A percentile compares a stretch with the other conserved stretches of the same genome.
phyloP scores from a whole-genome alignment of 2,113 vertebrate species.

The Melanerpes formicivorus region DNA sequence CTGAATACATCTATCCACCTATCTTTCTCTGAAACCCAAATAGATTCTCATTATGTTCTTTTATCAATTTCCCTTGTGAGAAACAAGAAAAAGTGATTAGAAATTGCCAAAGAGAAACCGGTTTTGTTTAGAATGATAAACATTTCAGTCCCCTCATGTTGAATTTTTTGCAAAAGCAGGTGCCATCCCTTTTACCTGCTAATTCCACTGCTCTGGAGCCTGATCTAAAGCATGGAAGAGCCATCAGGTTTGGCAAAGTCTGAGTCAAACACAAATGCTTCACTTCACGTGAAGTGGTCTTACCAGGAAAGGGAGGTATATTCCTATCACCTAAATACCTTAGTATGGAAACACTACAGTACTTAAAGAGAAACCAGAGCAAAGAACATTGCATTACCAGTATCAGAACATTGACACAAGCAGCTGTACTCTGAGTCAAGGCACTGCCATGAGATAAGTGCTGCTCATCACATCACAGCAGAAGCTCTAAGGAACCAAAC shows the following conservation, averaged over 20 bases:
- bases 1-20: not conserved
- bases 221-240: not conserved
- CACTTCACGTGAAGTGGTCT: not conserved
- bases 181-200: not conserved
- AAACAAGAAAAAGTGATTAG: not conserved
- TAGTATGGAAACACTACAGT: not conserved
- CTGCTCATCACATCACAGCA: not conserved
- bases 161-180: slow-evolving; percentile 12
- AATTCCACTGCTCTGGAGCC: slow-evolving; percentile 17
- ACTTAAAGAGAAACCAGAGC: not conserved
- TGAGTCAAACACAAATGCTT: not conserved
- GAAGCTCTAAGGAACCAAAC: not conserved
- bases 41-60: not conserved
- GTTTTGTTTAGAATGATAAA: not conserved
- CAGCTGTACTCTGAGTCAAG: not conserved
- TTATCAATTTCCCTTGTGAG: not conserved
- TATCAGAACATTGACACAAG: not conserved
- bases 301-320: not conserved
- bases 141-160: not conserved
- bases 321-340: not conserved
- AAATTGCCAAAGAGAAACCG: not conserved
- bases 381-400: not conserved
- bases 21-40: not conserved
- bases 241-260: not conserved
- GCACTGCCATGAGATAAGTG: not conserved